Base-by-base conservation (phyloP, 2,113 vertebrate species). In the Lampris megalopsis region DNA sequence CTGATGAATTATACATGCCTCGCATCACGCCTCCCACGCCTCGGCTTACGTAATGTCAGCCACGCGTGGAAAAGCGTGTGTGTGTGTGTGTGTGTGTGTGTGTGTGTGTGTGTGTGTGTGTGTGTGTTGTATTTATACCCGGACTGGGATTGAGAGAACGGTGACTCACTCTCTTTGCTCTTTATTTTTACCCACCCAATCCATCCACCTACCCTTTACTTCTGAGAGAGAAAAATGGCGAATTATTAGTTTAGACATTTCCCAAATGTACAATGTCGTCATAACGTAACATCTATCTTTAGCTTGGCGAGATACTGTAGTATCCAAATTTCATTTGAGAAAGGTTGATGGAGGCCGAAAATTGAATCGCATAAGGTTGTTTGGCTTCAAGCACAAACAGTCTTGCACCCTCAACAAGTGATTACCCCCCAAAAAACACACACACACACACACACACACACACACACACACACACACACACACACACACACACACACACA, bases 151-250 rank as follows among this genome's bases (percentile, higher is more conserved):
- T 81, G 85, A 90, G 87, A 81, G 88, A 89, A 70, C n/a, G 73
- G 78, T 94, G 92, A 94, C 85, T 93, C 92, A 93, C 75, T 69
- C 84, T 77, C 56, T 77, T 82, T 91, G 87, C 84, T 86, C 87
- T 90, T 89, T 93, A 89, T 89, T 91, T 91, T 90, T 86, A 91
- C 73, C 80, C 82, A 56, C 83, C 73, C 85, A 45, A 83, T 73
- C 73, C 74, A 74, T 86, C 74, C 83, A 73, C 88, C 69, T 76
- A 61, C 77, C 41, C 1, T 70, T 61, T 75, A 57, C 66, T 68
- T 81, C 65, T 54, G 73, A 66, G 71, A 43, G 54, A 56, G 64
- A 50, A 53, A 24, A 67, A 35, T 7, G 47, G 37, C 67, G 56
- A 52, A 49, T 59, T 75, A 76, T 83, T 80, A 40, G 83, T 71